Percentiles rank a stretch among this genome's conserved stretches.
Conservation (phyloP, 2,888 invertebrate species). For the Patella depressa region DNA sequence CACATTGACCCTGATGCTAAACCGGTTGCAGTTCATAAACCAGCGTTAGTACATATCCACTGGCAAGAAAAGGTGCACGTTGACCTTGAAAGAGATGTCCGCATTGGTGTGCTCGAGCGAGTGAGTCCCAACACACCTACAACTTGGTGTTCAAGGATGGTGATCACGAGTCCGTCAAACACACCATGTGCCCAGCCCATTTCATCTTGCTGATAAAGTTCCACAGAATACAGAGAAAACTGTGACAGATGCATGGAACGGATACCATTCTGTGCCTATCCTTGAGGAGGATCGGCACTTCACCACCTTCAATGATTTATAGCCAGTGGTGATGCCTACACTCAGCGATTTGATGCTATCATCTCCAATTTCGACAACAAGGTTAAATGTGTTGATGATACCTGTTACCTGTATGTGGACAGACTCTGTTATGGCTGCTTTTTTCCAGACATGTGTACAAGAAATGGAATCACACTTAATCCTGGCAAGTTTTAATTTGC, state of each 20-base stretch:
- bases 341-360: conserved; percentile 36
- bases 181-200: conserved; percentile 32
- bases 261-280: conserved; percentile 17
- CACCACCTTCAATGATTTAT: conserved; percentile 25
- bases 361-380: conserved; percentile 33
- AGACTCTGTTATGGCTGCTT: neutral
- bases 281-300: conserved; percentile 10
- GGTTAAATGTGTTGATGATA: conserved; percentile 39
- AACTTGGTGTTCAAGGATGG: conserved; percentile 18
- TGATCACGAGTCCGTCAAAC: conserved; percentile 22
- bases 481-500: neutral
- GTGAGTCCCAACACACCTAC: conserved; percentile 24
- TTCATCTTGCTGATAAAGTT: conserved; percentile 26
- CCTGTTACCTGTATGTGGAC: conserved; percentile 12
- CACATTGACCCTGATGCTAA: conserved; percentile 33
- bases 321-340: conserved; percentile 41
- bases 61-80: conserved; percentile 32
- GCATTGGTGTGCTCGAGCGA: conserved; percentile 31
- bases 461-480: neutral
- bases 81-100: conserved; percentile 32
- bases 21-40: conserved; percentile 34
- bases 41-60: conserved; percentile 32
- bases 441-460: neutral
- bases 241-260: conserved; percentile 15
- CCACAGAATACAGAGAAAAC: conserved; percentile 7